Conservation (phyloP, 2,113 vertebrate genomes). For the Australoheros scitulus region DNA sequence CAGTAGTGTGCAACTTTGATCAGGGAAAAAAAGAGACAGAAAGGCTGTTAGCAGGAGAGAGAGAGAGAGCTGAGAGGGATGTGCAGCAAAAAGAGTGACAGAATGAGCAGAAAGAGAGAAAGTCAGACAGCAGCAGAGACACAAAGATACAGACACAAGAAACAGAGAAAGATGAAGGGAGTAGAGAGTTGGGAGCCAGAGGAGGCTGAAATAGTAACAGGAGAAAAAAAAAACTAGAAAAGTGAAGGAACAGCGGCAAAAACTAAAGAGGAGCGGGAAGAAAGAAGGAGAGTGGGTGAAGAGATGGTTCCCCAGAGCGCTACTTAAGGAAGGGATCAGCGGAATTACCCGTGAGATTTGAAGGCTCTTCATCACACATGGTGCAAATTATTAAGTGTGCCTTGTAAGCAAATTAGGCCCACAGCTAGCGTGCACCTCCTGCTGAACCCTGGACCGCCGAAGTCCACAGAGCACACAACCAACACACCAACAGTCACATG, state of each 20-base stretch:
- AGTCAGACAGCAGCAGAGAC: conserved; percentile 29
- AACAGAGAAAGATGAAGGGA: conserved; percentile 18
- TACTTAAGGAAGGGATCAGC: conserved; percentile 56
- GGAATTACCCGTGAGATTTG: conserved; percentile 54
- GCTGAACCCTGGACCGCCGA: conserved; percentile 39
- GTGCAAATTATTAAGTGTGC: conserved; percentile 49
- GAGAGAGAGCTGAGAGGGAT: not conserved
- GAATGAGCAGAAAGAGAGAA: conserved; percentile 13
- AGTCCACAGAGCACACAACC: conserved; percentile 11
- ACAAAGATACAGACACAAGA: conserved; percentile 21
- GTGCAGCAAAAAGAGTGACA: not conserved
- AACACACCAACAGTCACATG: not conserved
- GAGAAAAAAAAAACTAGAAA: conserved; percentile 1
- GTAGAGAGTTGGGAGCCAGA: conserved; percentile 8
- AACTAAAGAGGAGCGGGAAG: conserved; percentile 20
- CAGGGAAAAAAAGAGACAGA: conserved; percentile 34
- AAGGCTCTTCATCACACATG: conserved; percentile 51
- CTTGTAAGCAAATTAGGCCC: conserved; percentile 55
- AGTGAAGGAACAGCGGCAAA: not conserved
- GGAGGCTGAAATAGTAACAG: conserved; percentile 15
- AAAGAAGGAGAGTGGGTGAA: conserved; percentile 6
- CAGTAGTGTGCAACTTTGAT: conserved; percentile 36
- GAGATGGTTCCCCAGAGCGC: conserved; percentile 51
- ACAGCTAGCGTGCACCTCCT: conserved; percentile 40
- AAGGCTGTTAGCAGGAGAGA: conserved; percentile 16